These are phyloP conservation scores for Chamaetylas fuelleborni DNA, from an alignment of 2,113 vertebrate genomes.

Conservation along the genomic window DNA sequence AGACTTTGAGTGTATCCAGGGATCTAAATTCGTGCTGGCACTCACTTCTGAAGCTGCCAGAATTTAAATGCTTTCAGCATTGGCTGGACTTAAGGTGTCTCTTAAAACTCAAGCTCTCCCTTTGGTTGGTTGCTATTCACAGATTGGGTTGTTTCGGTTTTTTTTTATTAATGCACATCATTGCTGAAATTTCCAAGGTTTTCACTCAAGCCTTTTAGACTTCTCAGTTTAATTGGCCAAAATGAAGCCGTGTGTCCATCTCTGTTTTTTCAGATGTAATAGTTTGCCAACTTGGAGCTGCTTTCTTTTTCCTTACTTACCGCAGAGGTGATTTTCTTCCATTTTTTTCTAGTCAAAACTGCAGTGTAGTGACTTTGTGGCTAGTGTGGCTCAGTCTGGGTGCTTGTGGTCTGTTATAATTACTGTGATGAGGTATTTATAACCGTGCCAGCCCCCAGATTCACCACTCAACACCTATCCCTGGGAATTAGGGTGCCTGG, in stretches of 20 bases:
- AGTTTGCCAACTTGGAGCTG: neutral
- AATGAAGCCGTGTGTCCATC: rapidly evolving
- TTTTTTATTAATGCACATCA: neutral
- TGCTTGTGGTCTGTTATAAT: neutral
- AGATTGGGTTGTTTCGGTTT: neutral
- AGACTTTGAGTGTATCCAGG: conserved; percentile 17
- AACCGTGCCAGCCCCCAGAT: neutral
- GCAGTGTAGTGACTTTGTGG: rapidly evolving
- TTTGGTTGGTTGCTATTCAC: neutral
- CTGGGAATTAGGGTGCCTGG: neutral
- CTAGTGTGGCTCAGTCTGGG: neutral
- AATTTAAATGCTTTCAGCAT: conserved; percentile 14
- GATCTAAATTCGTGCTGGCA: conserved; percentile 31
- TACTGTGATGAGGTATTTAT: neutral
- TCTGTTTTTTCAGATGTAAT: neutral
- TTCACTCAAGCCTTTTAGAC: neutral
- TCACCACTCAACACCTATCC: neutral
- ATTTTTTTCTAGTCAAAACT: neutral
- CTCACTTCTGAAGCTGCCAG: conserved; percentile 12
- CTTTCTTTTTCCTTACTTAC: neutral
- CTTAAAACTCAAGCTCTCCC: neutral
- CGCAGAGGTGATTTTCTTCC: neutral
- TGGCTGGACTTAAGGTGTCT: neutral
- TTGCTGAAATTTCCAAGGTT: neutral
- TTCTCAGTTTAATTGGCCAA: neutral